Percentiles rank a stretch among this genome's conserved stretches.
These are phyloP conservation scores for Cetonia aurata DNA, from an alignment of 2,888 invertebrate genomes.

Conservation along the genomic window DNA sequence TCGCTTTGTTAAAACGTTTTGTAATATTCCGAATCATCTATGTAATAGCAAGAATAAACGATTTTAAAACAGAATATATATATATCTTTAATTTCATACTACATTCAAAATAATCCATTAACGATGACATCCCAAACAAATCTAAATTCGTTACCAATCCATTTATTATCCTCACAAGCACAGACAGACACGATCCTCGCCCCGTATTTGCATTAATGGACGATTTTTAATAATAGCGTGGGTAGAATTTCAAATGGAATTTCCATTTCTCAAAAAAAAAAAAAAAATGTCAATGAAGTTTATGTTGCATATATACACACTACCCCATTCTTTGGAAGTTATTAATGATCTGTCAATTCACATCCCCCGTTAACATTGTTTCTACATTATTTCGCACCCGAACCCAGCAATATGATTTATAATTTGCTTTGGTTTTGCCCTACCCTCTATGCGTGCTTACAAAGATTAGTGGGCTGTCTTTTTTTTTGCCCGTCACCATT, in stretches of 20 bases:
- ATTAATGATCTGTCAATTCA: slow-evolving; percentile 62
- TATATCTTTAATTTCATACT: not conserved
- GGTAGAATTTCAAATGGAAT: slow-evolving; percentile 13
- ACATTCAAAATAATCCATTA: not conserved
- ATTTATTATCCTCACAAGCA: not conserved
- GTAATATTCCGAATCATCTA: no score
- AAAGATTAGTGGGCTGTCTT: not conserved
- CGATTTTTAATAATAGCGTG: not conserved
- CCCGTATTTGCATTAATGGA: not conserved
- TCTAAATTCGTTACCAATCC: no score
- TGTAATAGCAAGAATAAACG: no score
- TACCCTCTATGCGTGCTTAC: not conserved
- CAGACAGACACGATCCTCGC: not conserved
- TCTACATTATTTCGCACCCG: slow-evolving; percentile 60
- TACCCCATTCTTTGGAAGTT: slow-evolving; percentile 50
- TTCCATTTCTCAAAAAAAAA: slow-evolving; percentile 7
- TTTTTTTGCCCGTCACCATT: slow-evolving; percentile 1
- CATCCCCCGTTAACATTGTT: slow-evolving; percentile 58
- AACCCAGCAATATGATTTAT: slow-evolving; percentile 60
- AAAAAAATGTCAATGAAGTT: slow-evolving; percentile 46
- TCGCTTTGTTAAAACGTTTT: no score
- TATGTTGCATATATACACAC: slow-evolving; percentile 45
- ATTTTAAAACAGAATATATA: not conserved
- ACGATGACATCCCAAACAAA: not conserved
- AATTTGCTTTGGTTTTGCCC: slow-evolving; percentile 54